phyloP scores from a whole-genome alignment of 1,140 invertebrate species.

The Micrasema longulum region DNA sequence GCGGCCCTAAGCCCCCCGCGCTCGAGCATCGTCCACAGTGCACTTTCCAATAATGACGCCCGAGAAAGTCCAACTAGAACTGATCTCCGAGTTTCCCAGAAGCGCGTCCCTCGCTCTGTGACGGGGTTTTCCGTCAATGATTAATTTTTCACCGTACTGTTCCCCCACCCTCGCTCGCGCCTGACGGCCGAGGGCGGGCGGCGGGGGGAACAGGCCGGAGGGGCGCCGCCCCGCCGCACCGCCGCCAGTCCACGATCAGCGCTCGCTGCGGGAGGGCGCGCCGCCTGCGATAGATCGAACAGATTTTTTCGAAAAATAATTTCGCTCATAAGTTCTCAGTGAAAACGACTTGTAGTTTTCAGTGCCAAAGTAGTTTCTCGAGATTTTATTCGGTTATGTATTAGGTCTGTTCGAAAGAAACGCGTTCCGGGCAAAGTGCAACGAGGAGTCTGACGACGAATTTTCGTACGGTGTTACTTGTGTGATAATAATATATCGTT shows the following conservation, averaged over 20 bases:
- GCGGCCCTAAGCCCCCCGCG: no score
- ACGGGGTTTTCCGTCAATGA: constrained; percentile 41
- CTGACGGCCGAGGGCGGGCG: background rate
- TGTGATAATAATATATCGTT: constrained; percentile 26
- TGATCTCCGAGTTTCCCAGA: constrained; percentile 1
- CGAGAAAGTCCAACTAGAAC: no score
- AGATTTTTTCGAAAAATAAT: constrained; percentile 37
- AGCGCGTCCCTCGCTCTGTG: constrained; percentile 28
- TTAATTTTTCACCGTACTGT: constrained; percentile 34
- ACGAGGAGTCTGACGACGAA: constrained; percentile 25
- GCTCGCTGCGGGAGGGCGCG: constrained; percentile 28
- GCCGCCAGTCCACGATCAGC: constrained; percentile 38
- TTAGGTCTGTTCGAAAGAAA: background rate
- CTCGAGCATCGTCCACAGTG: no score
- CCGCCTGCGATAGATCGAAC: constrained; percentile 3
- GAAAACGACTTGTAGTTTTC: constrained; percentile 2
- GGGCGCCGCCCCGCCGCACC: constrained; percentile 15
- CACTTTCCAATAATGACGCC: no score
- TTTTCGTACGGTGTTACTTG: constrained; percentile 11
- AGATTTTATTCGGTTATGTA: constrained; percentile 1
- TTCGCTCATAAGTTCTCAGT: background rate
- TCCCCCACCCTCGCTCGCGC: background rate
- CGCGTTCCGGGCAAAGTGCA: constrained; percentile 32
- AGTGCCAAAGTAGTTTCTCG: constrained; percentile 18
- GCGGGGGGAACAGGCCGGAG: background rate